phyloP scores from a whole-genome alignment of 2,113 vertebrate species.

The Glareola pratincola region DNA sequence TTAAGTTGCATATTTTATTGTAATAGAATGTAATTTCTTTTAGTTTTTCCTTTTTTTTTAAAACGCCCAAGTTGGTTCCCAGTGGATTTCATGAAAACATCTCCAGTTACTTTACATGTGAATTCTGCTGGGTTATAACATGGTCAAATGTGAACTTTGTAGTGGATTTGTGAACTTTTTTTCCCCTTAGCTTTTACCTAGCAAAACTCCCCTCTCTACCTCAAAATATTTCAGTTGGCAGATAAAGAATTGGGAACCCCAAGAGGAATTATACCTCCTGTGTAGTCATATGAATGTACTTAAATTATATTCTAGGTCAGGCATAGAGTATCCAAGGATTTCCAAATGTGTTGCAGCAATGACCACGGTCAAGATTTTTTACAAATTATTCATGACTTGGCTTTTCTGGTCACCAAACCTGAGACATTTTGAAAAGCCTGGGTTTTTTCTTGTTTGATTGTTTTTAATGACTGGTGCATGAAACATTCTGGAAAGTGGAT shows the following conservation, averaged over 20 bases:
- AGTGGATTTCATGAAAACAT: neutral
- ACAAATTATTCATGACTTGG: neutral
- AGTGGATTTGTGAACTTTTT: neutral
- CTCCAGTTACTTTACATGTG: neutral
- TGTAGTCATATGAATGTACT: neutral
- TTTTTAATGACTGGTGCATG: neutral
- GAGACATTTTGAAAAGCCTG: neutral
- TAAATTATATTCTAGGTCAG: neutral
- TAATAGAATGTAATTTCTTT: neutral
- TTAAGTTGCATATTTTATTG: neutral
- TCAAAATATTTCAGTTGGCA: neutral
- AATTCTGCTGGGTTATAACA: neutral
- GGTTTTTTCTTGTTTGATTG: neutral
- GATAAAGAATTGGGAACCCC: neutral
- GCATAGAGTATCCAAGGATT: neutral
- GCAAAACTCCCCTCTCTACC: neutral
- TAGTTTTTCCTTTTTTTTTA: neutral
- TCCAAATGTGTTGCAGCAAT: neutral
- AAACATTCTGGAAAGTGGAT: neutral
- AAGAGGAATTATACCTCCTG: neutral
- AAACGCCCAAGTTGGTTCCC: neutral
- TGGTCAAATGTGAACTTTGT: neutral
- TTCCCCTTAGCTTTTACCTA: neutral
- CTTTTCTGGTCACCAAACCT: neutral
- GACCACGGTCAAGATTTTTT: neutral